Percentiles rank a stretch among this genome's conserved stretches.
These are phyloP conservation scores for Chondrosia reniformis DNA, from an alignment of 37 sponge, comb jelly and placozoan species.

Conservation along the genomic window DNA sequence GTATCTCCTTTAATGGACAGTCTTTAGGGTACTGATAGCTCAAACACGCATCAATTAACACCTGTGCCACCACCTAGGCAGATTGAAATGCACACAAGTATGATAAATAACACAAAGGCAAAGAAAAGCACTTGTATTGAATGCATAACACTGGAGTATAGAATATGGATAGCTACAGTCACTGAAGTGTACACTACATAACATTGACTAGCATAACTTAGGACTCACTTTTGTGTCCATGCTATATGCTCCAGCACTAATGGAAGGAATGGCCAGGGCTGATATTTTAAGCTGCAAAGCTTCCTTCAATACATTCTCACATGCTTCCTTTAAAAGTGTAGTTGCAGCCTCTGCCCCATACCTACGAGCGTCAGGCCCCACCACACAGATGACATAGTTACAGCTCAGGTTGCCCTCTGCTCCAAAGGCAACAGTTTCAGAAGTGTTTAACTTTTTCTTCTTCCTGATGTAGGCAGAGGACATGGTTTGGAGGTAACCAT, in stretches of 20 bases:
- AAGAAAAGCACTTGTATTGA: not conserved
- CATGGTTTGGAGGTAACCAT: not conserved
- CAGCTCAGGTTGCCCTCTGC: not conserved
- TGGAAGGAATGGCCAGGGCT: not conserved
- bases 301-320: not conserved
- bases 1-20: not conserved
- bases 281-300: not conserved
- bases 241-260: constrained; percentile 4
- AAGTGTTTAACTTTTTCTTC: not conserved
- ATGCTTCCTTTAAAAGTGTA: not conserved
- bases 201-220: not conserved
- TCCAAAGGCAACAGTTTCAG: not conserved
- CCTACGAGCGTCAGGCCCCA: not conserved
- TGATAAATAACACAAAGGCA: not conserved
- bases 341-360: not conserved
- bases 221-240: not conserved
- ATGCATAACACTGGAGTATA: not conserved
- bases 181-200: not conserved
- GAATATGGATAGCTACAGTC: not conserved
- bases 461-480: not conserved
- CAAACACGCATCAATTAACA: not conserved
- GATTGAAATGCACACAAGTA: not conserved
- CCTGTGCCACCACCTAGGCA: not conserved
- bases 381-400: constrained; percentile 1
- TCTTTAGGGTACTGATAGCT: not conserved